These are phyloP conservation scores for Acronicta leporina DNA, from an alignment of 2,888 invertebrate genomes.

Conservation along the genomic window DNA sequence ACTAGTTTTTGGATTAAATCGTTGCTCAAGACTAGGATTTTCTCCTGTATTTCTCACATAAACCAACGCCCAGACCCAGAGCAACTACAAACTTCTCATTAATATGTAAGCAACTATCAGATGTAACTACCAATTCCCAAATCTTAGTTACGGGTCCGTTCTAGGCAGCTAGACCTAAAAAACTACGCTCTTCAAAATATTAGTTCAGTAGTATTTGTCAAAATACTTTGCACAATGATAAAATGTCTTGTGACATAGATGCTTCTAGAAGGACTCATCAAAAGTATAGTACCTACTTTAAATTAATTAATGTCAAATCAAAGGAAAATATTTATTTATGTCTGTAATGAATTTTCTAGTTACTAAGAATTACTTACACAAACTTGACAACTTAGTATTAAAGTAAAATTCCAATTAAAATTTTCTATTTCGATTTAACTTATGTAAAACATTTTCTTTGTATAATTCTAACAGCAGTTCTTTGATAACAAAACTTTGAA, in stretches of 20 bases:
- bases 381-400: slow-evolving; percentile 3
- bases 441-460: slow-evolving; percentile 5
- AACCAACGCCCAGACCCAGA: no score
- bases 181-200: no score
- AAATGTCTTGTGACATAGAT: neutral
- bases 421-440: slow-evolving; percentile 13
- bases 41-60: no score
- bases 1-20: no score
- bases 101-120: no score
- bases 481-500: neutral
- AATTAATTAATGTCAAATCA: slow-evolving; percentile 2
- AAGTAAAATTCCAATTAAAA: slow-evolving; percentile 18
- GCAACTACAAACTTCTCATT: no score
- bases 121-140: no score
- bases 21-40: no score
- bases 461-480: slow-evolving; percentile 1
- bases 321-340: neutral
- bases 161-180: no score
- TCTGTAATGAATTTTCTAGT: neutral
- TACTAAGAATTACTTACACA: neutral
- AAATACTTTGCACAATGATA: no score
- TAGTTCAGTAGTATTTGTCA: no score
- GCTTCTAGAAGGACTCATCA: neutral
- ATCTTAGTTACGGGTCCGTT: no score
- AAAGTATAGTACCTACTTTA: neutral